Evolutionary conservation across 2,888 invertebrate genomes (phyloP).

Genomic region (Rhingia rostrata): DNA sequence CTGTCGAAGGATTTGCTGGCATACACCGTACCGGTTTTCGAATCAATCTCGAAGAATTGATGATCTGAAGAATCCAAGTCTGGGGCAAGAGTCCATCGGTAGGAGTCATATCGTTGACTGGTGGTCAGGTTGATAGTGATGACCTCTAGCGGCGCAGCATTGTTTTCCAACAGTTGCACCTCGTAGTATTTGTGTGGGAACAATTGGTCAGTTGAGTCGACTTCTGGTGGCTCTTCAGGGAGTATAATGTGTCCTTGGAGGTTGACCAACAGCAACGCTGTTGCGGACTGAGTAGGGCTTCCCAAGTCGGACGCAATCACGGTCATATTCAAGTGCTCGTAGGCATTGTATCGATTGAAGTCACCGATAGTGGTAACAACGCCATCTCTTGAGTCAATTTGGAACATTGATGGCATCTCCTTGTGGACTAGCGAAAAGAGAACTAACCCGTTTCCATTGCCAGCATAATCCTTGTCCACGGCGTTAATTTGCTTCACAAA

Average conservation of each 20-base stretch:
- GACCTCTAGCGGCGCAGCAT: constrained; percentile 88
- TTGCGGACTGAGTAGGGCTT: constrained; percentile 91
- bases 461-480: constrained; percentile 92
- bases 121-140: constrained; percentile 90
- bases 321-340: constrained; percentile 88
- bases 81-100: constrained; percentile 86
- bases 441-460: constrained; percentile 94
- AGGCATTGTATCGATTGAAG: constrained; percentile 81
- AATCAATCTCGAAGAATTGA: constrained; percentile 89
- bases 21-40: constrained; percentile 89
- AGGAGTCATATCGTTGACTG: constrained; percentile 86
- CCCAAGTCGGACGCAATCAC: constrained; percentile 93
- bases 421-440: constrained; percentile 89
- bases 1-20: constrained; percentile 90
- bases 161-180: constrained; percentile 92
- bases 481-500: constrained; percentile 90
- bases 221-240: constrained; percentile 83
- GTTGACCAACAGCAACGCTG: constrained; percentile 88
- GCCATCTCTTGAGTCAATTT: constrained; percentile 94
- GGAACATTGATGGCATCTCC: constrained; percentile 87
- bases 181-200: constrained; percentile 90
- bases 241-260: constrained; percentile 83
- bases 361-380: constrained; percentile 89
- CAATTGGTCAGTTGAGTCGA: constrained; percentile 79
- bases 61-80: constrained; percentile 85